These are phyloP conservation scores for Clavelina lepadiformis DNA, from an alignment of 23 tunicate species.

Conservation along the genomic window DNA sequence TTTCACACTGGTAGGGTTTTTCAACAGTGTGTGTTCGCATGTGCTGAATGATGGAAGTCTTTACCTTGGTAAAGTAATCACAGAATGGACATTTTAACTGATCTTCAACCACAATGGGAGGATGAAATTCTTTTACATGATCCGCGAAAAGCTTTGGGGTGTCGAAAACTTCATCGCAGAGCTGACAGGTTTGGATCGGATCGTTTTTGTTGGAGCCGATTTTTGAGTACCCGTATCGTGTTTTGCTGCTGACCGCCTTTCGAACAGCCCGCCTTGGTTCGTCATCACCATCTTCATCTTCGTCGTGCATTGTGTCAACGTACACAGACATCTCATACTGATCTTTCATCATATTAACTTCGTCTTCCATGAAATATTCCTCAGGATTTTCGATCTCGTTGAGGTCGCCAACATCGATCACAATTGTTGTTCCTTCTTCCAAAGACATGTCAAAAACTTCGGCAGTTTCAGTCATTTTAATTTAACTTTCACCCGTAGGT, in stretches of 20 bases:
- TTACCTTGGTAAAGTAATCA: conserved; percentile 13
- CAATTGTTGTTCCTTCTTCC: conserved; percentile 17
- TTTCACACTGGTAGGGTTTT: conserved; percentile 33
- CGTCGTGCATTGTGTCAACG: too few relatives aligned
- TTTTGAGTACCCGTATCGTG: too few relatives aligned
- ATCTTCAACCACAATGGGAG: not conserved
- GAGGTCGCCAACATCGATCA: conserved; percentile 12
- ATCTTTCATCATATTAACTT: too few relatives aligned
- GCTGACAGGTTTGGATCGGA: conserved; percentile 10
- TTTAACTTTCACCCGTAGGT: too few relatives aligned
- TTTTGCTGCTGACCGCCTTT: too few relatives aligned
- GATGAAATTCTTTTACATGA: conserved; percentile 18
- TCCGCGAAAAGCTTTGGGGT: not conserved
- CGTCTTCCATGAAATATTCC: too few relatives aligned
- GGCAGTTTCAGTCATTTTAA: too few relatives aligned
- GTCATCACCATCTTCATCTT: too few relatives aligned
- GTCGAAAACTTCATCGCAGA: not conserved
- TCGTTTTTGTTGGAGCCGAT: too few relatives aligned
- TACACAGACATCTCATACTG: too few relatives aligned
- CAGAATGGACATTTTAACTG: conserved; percentile 40
- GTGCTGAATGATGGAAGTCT: conserved; percentile 15
- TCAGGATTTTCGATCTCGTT: not conserved
- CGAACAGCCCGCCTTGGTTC: too few relatives aligned
- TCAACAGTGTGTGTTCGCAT: conserved; percentile 43
- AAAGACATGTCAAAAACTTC: too few relatives aligned